Evolutionary conservation across 2,888 invertebrate species (phyloP), one percentile per base, ranked within the genome.

Genomic region (Amphipoea oculea): DNA sequence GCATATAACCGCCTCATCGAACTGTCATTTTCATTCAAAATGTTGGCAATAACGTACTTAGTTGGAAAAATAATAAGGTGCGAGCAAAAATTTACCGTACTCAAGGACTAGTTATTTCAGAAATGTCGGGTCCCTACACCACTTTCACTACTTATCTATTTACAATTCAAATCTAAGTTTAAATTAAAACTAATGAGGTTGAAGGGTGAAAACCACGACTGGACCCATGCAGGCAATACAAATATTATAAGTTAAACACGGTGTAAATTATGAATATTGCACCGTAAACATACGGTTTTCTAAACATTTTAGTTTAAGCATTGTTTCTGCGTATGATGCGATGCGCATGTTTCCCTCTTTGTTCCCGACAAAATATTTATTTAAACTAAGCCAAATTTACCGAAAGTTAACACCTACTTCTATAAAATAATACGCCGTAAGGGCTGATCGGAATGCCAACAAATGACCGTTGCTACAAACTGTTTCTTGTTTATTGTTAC

Each of bases 401-500:
- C 9, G 54, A 73, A 83, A 76, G 54, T 67, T 45, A 57, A 36
- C 36, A 51, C 62, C n/a, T 62, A 17, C 63, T 36, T 63, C 36
- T 9, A 23, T 60, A 70, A 79, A 83, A 78, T 81, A 77, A 54
- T 73, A 76, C 42, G 69, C 42, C 60, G 36, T 51, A 67, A 80
- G 75, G 81, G 73, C 60, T 69, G 62, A 57, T 29, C 17, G 74
- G 79, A 79, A 81, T 87, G 85, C 82, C 45, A 88, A 85, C 85
- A 88, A 88, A 79, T 77, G 57, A 76, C 68, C n/a, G 72, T 77
- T 76, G 60, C 36, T 75, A 68, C 66, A 76, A 81, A 81, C 74
- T 75, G 62, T 78, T 74, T 73, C 69, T 60, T 94, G 94, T 95
- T 95, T 95, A 92, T 95, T 95, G 87, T 94, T 93, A 82, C 92